Conservation (phyloP, 2,797 vertebrate species). For the Darevskia mixta region DNA sequence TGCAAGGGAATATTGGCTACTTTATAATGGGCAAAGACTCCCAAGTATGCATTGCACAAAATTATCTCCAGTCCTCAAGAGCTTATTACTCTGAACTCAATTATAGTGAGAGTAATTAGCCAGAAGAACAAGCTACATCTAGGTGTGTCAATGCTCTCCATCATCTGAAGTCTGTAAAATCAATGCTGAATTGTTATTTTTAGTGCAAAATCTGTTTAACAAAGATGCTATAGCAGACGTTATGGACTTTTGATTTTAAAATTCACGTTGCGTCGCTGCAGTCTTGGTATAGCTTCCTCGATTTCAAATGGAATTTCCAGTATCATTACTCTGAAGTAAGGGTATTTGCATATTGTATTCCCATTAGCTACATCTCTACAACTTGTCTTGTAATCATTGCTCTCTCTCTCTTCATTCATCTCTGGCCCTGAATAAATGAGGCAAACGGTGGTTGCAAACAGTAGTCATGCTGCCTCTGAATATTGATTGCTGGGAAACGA, state of each 20-base stretch:
- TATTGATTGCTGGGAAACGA: background rate
- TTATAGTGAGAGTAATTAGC: slow-evolving; percentile 26
- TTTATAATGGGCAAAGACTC: background rate
- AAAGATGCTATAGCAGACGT: background rate
- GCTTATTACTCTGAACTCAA: slow-evolving; percentile 26
- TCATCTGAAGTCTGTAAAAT: slow-evolving; percentile 11
- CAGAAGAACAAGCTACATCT: background rate
- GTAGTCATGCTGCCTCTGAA: background rate
- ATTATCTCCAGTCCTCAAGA: slow-evolving; percentile 19
- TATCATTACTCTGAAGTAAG: background rate
- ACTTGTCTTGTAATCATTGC: background rate
- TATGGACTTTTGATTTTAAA: background rate
- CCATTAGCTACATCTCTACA: background rate
- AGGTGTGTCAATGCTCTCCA: background rate
- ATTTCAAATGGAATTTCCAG: too few species aligned
- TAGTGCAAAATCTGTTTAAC: background rate
- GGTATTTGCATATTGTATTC: background rate
- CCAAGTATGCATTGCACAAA: background rate
- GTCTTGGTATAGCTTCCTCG: background rate
- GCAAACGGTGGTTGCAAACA: background rate
- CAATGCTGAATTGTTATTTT: background rate
- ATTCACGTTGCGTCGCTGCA: too few species aligned
- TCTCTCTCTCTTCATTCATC: background rate
- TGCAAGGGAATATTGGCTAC: background rate
- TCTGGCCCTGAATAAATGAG: background rate